A percentile compares a stretch with the other conserved stretches of the same genome.
phyloP scores from a whole-genome alignment of 2,113 vertebrate genomes.

The Danionella cerebrum region DNA sequence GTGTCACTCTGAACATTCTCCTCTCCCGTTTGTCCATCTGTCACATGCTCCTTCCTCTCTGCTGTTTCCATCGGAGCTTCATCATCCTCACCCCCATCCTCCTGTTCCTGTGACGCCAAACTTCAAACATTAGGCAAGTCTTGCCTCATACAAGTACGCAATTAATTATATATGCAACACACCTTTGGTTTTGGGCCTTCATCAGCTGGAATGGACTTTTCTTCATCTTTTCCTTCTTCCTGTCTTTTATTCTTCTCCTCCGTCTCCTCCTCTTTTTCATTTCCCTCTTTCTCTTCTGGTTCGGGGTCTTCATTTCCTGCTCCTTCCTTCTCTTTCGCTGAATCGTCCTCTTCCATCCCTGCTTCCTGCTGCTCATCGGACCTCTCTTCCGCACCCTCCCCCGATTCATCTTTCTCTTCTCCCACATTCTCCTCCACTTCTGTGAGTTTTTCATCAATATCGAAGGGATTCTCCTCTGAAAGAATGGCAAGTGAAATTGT shows the following conservation, averaged over 20 bases:
- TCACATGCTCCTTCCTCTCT: constrained; percentile 76
- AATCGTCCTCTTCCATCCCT: constrained; percentile 47
- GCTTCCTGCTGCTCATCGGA: constrained; percentile 48
- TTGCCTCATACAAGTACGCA: not conserved
- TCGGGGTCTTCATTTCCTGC: constrained; percentile 52
- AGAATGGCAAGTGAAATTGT: not conserved
- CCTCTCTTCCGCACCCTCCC: constrained; percentile 42
- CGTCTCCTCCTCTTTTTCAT: constrained; percentile 41
- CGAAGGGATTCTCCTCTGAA: constrained; percentile 76
- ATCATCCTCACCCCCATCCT: constrained; percentile 53
- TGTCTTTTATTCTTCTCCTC: constrained; percentile 46
- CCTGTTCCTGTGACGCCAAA: constrained; percentile 55
- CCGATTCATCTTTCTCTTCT: constrained; percentile 50
- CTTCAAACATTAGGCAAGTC: not conserved
- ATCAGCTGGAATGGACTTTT: constrained; percentile 52
- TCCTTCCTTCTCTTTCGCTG: constrained; percentile 42
- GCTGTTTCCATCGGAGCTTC: constrained; percentile 63
- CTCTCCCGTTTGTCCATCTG: constrained; percentile 76
- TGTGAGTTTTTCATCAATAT: constrained; percentile 71
- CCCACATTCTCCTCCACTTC: constrained; percentile 62
- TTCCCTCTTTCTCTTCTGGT: constrained; percentile 33
- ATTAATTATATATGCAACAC: not conserved
- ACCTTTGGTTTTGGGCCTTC: constrained; percentile 78
- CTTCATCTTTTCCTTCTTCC: constrained; percentile 49
- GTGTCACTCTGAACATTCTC: constrained; percentile 82